Conservation (phyloP, 2,888 invertebrate species). For the Smittia sp. region DNA sequence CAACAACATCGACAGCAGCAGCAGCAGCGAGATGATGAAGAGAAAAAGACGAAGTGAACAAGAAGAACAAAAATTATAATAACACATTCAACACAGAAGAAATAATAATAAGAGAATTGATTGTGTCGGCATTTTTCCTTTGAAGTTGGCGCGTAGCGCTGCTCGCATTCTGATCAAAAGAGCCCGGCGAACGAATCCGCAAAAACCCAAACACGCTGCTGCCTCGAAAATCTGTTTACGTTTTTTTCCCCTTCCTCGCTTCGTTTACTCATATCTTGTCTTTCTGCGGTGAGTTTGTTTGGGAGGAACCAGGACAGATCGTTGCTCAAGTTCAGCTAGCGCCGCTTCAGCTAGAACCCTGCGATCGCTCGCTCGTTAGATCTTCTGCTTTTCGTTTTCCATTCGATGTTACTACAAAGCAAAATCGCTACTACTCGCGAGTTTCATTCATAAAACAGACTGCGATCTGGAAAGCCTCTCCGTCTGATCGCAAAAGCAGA, state of each 20-base stretch:
- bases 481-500: neutral
- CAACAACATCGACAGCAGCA: neutral
- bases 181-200: slow-evolving; percentile 49
- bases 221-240: slow-evolving; percentile 36
- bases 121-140: slow-evolving; percentile 47
- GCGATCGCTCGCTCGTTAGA: too few relatives aligned
- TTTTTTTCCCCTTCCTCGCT: slow-evolving; percentile 11
- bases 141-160: slow-evolving; percentile 54
- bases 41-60: slow-evolving; percentile 19
- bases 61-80: slow-evolving; percentile 28
- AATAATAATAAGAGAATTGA: slow-evolving; percentile 40
- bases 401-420: slow-evolving; percentile 1
- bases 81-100: slow-evolving; percentile 38
- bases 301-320: too few relatives aligned
- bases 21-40: slow-evolving; percentile 6
- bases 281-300: neutral
- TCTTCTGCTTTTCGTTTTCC: neutral
- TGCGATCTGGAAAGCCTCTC: neutral
- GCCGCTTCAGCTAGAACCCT: too few relatives aligned
- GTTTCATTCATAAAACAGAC: slow-evolving; percentile 5
- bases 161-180: slow-evolving; percentile 56
- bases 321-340: too few relatives aligned
- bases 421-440: neutral
- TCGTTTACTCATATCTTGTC: neutral
- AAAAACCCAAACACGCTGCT: slow-evolving; percentile 47